A percentile compares a stretch with the other conserved stretches of the same genome.
Conservation (phyloP, 2,888 invertebrate species). For the Microdon myrmicae region DNA sequence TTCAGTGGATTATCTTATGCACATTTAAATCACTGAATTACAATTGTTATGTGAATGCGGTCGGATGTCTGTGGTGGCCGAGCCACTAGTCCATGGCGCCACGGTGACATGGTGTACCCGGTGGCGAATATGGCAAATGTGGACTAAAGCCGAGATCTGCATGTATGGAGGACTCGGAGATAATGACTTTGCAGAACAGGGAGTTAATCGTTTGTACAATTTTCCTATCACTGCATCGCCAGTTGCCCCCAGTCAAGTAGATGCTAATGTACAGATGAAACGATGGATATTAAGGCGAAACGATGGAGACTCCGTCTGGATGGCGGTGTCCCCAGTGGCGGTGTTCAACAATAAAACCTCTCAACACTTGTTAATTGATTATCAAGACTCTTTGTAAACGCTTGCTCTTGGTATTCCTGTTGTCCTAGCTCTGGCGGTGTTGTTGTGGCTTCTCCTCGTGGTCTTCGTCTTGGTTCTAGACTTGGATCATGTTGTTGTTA, state of each 20-base stretch:
- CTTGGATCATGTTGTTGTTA: conserved; percentile 24
- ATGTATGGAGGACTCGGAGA: conserved; percentile 38
- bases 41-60: conserved; percentile 35
- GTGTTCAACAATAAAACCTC: no score
- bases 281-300: no score
- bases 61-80: conserved; percentile 9
- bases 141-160: conserved; percentile 27
- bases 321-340: no score
- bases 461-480: conserved; percentile 25
- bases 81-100: conserved; percentile 33
- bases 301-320: no score
- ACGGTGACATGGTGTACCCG: conserved; percentile 2
- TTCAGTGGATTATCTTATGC: conserved; percentile 7
- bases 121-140: no score
- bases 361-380: no score
- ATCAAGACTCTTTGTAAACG: no score
- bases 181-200: conserved; percentile 47
- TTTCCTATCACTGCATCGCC: conserved; percentile 48
- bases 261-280: no score
- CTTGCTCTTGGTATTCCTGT: no score
- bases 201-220: conserved; percentile 49
- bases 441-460: no score
- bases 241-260: conserved; percentile 45
- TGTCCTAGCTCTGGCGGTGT: no score
- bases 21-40: conserved; percentile 44